Percentiles rank a stretch among this genome's conserved stretches.
Conservation (phyloP, 1,140 invertebrate genomes). For the Drosophila prosaltans region DNA sequence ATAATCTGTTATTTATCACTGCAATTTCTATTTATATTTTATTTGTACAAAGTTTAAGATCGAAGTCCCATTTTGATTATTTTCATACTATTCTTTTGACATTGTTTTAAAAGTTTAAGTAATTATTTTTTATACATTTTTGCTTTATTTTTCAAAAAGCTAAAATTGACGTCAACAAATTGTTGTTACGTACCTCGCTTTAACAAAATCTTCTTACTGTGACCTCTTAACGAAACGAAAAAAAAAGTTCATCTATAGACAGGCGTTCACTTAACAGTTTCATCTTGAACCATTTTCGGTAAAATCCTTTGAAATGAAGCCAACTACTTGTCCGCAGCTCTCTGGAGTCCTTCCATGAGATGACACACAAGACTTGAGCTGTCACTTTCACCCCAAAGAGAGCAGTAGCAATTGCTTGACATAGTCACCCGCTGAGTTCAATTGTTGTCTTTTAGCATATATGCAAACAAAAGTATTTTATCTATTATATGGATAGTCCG, state of each 20-base stretch:
- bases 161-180: not conserved
- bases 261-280: conserved; percentile 39
- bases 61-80: too few species aligned
- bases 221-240: conserved; percentile 27
- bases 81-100: too few species aligned
- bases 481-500: conserved; percentile 23
- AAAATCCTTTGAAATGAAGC: conserved; percentile 61
- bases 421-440: conserved; percentile 26
- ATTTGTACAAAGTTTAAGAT: too few species aligned
- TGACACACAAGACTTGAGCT: conserved; percentile 28
- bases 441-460: conserved; percentile 36
- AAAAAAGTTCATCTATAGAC: conserved; percentile 1
- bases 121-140: too few species aligned
- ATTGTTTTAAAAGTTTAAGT: too few species aligned
- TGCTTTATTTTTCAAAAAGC: too few species aligned
- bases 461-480: conserved; percentile 50
- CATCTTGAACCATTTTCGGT: conserved; percentile 50
- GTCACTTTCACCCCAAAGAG: conserved; percentile 27
- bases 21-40: too few species aligned
- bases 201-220: conserved; percentile 29
- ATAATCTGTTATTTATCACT: too few species aligned
- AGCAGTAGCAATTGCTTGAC: conserved; percentile 30
- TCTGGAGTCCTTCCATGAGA: conserved; percentile 12
- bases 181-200: conserved; percentile 1
- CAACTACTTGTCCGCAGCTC: conserved; percentile 57